Percentiles rank a stretch among this genome's conserved stretches.
Evolutionary conservation across 2,113 vertebrate genomes (phyloP).

Genomic region (Anoplopoma fimbria): DNA sequence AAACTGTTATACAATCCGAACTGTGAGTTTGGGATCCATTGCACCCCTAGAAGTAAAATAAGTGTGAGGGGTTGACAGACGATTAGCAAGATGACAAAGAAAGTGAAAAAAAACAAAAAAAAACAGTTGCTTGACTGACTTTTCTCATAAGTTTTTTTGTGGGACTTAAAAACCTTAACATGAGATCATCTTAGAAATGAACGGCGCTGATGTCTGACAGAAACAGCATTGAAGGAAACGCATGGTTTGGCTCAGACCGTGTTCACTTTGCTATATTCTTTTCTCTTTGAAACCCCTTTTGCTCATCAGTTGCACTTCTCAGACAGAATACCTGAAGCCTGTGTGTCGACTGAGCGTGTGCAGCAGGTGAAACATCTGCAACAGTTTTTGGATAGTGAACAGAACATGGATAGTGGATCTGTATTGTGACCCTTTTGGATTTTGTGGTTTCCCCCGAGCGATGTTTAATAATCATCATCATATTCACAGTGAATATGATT

Average conservation of each 20-base stretch:
- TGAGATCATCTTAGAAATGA: neutral
- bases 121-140: neutral
- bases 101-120: too few species aligned
- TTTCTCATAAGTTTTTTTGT: neutral
- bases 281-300: neutral
- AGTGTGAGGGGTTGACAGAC: too few species aligned
- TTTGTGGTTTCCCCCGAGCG: neutral
- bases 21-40: too few species aligned
- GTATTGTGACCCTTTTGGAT: neutral
- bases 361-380: neutral
- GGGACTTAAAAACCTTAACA: neutral
- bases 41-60: too few species aligned
- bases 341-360: neutral
- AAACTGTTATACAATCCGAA: too few species aligned
- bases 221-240: neutral
- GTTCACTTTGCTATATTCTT: neutral
- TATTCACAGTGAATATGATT: neutral
- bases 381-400: neutral
- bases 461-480: constrained; percentile 22
- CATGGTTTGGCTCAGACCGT: neutral
- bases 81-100: too few species aligned
- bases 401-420: neutral
- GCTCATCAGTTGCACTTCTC: neutral
- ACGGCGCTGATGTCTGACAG: neutral
- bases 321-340: neutral